A percentile compares a stretch with the other conserved stretches of the same genome.
Conservation (phyloP, 1,140 invertebrate genomes). For the Cyclina sinensis region DNA sequence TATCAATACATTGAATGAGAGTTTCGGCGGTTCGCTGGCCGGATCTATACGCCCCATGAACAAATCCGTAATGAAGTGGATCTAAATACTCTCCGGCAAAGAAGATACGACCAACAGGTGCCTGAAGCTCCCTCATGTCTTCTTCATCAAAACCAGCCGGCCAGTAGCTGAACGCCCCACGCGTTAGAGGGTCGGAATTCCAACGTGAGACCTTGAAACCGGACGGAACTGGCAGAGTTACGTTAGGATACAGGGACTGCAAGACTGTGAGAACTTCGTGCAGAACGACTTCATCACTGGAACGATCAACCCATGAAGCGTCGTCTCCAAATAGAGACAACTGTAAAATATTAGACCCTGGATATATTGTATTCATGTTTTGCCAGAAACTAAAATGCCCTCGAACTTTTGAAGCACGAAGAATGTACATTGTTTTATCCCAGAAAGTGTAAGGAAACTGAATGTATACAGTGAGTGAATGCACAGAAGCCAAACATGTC, state of each 20-base stretch:
- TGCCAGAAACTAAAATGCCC: conserved; percentile 49
- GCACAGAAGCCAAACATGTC: conserved; percentile 38
- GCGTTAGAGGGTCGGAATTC: conserved; percentile 48
- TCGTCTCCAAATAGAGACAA: conserved; percentile 46
- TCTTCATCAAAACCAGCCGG: conserved; percentile 25
- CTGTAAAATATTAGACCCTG: conserved; percentile 58
- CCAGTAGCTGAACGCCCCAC: conserved; percentile 61
- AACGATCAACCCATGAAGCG: conserved; percentile 14
- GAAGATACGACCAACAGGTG: conserved; percentile 15
- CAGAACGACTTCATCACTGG: background rate
- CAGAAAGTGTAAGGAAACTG: conserved; percentile 52
- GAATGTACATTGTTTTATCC: conserved; percentile 49
- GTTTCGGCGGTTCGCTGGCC: conserved; percentile 5
- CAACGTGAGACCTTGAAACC: conserved; percentile 34
- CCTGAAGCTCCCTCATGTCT: conserved; percentile 22
- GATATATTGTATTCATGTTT: conserved; percentile 50
- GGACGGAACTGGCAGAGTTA: background rate
- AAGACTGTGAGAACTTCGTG: conserved; percentile 14
- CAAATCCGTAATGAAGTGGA: conserved; percentile 44
- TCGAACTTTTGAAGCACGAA: conserved; percentile 35
- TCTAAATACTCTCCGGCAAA: conserved; percentile 56
- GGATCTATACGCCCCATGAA: conserved; percentile 25
- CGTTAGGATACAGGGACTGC: conserved; percentile 23
- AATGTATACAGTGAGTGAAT: conserved; percentile 53
- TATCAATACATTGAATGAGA: conserved; percentile 1